Base-by-base conservation (phyloP, 2,797 vertebrate species). In the Oophaga sylvatica region DNA sequence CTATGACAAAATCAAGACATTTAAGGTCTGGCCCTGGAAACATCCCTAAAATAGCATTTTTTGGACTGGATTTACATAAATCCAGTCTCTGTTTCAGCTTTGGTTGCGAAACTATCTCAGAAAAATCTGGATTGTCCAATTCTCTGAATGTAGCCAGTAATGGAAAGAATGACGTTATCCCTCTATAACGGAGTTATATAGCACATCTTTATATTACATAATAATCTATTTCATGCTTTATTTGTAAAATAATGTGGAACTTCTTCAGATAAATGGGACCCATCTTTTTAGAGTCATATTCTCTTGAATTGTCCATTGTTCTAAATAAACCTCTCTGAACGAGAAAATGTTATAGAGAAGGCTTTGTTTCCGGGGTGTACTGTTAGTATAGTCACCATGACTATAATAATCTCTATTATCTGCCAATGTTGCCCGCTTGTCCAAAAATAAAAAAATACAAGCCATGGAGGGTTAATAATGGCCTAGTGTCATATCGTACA, bases 401-500 rank as follows among this genome's bases (percentile, higher is more conserved):
- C 91, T 90, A 89, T 77, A 91, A 92, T 91, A 91, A 92, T 91
- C 94, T 93, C 93, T 91, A 91, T 92, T 93, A 91, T 91, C 93
- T 92, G 94, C 93, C 89, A 89, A 90, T 35, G 15, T 92, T 95
- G 95, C 94, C 95, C 95, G 80, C n/a, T 92, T 94, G 94, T 95
- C 93, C 93, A 41, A 41, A 41, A 41, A 41, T 3, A 41, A 41
- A 93, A 84, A 87, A 93, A 95, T 95, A 94, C 94, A 93, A 95
- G 94, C 93, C 92, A 90, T 90, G 91, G 95, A 97, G 98, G 97
- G 96, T 97, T 98, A 98, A 98, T 97, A 95, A 97, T 94, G 96
- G 96, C 95, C 95, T 96, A 94, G 93, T 96, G 96, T 97, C 97
- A 99, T 97, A 98, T 98, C 97, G 93, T 94, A 96, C 95, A 96